A percentile compares a stretch with the other conserved stretches of the same genome.
Evolutionary conservation across 1,140 invertebrate genomes (phyloP).

Genomic region (Trialeurodes vaporariorum): DNA sequence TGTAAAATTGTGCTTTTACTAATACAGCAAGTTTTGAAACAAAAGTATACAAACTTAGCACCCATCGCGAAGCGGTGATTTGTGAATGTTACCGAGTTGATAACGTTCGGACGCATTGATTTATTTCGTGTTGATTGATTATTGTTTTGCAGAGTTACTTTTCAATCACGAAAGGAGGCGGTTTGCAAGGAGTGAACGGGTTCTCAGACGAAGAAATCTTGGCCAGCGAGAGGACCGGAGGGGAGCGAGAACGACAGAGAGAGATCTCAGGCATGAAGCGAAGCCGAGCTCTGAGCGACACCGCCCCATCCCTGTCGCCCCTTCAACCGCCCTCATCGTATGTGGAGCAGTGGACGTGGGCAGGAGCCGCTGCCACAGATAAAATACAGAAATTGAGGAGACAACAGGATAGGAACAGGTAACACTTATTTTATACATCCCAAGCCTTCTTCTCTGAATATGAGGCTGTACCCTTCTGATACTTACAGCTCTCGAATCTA

Average conservation of each 20-base stretch:
- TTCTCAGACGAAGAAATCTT: conserved; percentile 55
- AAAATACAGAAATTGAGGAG: background rate
- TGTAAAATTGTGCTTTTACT: too few species aligned
- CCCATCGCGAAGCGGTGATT: too few species aligned
- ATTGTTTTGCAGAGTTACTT: background rate
- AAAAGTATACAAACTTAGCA: too few species aligned
- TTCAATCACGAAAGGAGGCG: background rate
- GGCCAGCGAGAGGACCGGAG: conserved; percentile 48
- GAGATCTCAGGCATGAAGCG: conserved; percentile 36
- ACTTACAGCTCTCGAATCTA: too few species aligned
- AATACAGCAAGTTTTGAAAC: too few species aligned
- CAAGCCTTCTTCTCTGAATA: too few species aligned
- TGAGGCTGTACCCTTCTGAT: too few species aligned
- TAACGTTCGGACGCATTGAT: too few species aligned
- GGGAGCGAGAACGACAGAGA: conserved; percentile 36
- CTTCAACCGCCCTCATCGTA: conserved; percentile 34
- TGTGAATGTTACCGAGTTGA: too few species aligned
- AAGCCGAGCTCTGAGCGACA: conserved; percentile 35
- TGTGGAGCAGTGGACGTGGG: conserved; percentile 54
- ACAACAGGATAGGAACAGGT: background rate
- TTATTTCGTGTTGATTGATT: too few species aligned
- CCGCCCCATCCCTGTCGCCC: conserved; percentile 33
- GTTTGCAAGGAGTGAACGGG: conserved; percentile 41
- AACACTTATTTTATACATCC: too few species aligned
- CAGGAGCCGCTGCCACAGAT: conserved; percentile 37